Evolutionary conservation across 2,113 vertebrate species (phyloP).

Genomic region (Platichthys stellatus): DNA sequence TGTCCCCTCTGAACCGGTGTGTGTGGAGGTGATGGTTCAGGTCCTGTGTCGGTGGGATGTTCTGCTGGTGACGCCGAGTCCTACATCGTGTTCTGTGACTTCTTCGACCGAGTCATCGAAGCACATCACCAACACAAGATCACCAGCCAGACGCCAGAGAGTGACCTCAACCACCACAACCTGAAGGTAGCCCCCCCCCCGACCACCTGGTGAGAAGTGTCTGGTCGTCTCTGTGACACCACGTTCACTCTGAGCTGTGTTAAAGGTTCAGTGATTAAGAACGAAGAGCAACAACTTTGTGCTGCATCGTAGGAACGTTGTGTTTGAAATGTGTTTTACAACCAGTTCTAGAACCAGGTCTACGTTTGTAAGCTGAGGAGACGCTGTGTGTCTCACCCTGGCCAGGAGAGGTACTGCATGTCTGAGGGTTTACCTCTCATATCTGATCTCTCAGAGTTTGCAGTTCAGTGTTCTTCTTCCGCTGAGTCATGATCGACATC

Average conservation of each 20-base stretch:
- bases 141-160: constrained; percentile 58
- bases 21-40: constrained; percentile 17
- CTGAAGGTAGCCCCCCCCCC: constrained; percentile 71
- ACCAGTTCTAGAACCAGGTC: too few species aligned
- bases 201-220: background rate
- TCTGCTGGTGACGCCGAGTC: constrained; percentile 79
- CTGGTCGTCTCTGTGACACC: too few species aligned
- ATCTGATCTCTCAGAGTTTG: too few species aligned
- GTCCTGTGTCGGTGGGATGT: constrained; percentile 68
- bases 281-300: too few species aligned
- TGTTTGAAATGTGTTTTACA: too few species aligned
- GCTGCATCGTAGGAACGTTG: too few species aligned
- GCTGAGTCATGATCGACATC: too few species aligned
- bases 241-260: too few species aligned
- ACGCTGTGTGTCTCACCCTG: constrained; percentile 57
- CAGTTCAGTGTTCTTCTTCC: too few species aligned
- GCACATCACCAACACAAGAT: constrained; percentile 75
- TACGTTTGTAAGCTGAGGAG: background rate
- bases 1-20: background rate
- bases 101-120: constrained; percentile 81
- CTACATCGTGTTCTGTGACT: constrained; percentile 82
- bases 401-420: constrained; percentile 71
- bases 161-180: constrained; percentile 80
- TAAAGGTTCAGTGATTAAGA: too few species aligned
- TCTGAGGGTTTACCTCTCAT: background rate